Evolutionary conservation across 2,113 vertebrate genomes (phyloP).

Genomic region (Morone chrysops): DNA sequence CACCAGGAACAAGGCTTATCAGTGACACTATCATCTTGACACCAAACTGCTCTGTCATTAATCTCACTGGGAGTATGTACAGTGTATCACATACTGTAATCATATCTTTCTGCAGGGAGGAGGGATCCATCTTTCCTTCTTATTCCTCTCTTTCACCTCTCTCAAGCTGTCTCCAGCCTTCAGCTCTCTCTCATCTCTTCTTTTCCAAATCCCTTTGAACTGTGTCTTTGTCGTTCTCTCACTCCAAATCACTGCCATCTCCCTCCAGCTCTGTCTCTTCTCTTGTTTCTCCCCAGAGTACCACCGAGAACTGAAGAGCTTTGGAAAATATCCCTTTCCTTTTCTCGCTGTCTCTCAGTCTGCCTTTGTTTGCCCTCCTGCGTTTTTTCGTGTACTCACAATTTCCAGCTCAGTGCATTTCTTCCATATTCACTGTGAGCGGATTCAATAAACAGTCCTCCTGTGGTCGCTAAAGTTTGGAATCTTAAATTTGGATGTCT

Average conservation of each 20-base stretch:
- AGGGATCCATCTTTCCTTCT: slow-evolving; percentile 11
- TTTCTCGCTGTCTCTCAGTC: not conserved
- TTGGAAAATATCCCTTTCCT: slow-evolving; percentile 18
- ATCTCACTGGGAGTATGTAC: slow-evolving; percentile 14
- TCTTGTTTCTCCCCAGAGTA: slow-evolving; percentile 31
- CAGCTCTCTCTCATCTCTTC: slow-evolving; percentile 28
- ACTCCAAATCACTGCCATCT: slow-evolving; percentile 23
- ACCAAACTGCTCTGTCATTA: slow-evolving; percentile 27
- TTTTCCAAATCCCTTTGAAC: slow-evolving; percentile 27
- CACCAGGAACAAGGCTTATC: slow-evolving; percentile 38
- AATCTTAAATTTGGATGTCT: not conserved
- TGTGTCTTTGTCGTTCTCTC: slow-evolving; percentile 27
- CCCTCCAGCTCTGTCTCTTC: slow-evolving; percentile 33
- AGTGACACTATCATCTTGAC: slow-evolving; percentile 38
- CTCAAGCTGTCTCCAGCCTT: slow-evolving; percentile 32
- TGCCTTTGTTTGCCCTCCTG: slow-evolving; percentile 31
- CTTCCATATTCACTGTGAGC: slow-evolving; percentile 3
- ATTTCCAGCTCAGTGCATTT: slow-evolving; percentile 13
- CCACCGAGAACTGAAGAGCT: slow-evolving; percentile 18
- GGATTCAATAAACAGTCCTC: not conserved
- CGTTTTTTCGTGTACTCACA: slow-evolving; percentile 27
- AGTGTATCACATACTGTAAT: slow-evolving; percentile 31
- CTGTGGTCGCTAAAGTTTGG: not conserved
- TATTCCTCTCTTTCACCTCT: slow-evolving; percentile 33
- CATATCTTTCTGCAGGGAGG: slow-evolving; percentile 17